Base-by-base conservation (phyloP, 2,888 invertebrate genomes). In the Latheticus oryzae region DNA sequence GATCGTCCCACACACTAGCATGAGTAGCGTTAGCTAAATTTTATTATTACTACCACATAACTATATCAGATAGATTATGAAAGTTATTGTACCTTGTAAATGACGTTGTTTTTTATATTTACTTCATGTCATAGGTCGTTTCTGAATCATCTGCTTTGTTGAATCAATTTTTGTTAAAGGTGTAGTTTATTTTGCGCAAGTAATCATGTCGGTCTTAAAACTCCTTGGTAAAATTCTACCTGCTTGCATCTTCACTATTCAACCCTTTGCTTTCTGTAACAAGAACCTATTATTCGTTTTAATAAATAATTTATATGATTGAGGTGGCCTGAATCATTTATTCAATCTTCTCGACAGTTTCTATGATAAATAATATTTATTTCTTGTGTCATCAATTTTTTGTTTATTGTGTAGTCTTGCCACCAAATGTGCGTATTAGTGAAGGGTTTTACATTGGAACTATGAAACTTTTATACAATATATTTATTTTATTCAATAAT, bases 261-360 rank as follows among this genome's bases (percentile, higher is more conserved):
- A 37, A 35, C 37, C 50, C 48, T 23, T 24, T 15, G 15, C 35
- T 30, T 26, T 50, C 16, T 28, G 5, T 9, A 8, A 33, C 11
- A 35, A 48, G 21, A 28, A n/a, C 15, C 32, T 9, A 37, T 50
- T 37, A 26, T 37, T 21, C 37, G 11, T 50, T 56, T 40, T 73
- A 73, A 73, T 73, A 72, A 70, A 73, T 72, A 69, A 73, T 73
- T 69, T 73, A 73, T 73, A 73, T 73, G 73, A 73, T 71, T 66
- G 73, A 67, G 70, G 69, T 72, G 67, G 68, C 62, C 63, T n/a
- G 61, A 47, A 55, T 64, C 51, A 63, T 73, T 74, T 73, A 72
- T 70, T 73, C 70, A 73, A 72, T 70, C 64, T 64, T 67, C 59
- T 56, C 65, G 69, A 69, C 65, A 65, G 58, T 58, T 57, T 65